A percentile compares a stretch with the other conserved stretches of the same genome.
These are phyloP conservation scores for Cygnus atratus DNA, from an alignment of 2,113 vertebrate genomes.

Conservation along the genomic window DNA sequence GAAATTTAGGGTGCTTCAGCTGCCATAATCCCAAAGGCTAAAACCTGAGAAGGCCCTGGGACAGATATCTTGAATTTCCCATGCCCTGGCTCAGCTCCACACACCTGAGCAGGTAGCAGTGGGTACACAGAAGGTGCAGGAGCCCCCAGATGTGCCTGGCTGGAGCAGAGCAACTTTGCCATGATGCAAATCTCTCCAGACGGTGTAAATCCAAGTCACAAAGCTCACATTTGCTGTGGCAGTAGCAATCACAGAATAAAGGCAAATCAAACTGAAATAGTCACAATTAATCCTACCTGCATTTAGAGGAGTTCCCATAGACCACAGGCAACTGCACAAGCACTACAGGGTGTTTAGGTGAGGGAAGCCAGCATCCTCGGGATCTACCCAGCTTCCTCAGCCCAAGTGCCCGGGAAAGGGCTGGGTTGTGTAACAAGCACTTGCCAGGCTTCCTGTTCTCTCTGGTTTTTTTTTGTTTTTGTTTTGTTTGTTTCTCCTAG, in stretches of 20 bases:
- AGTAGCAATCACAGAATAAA: neutral
- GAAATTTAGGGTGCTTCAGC: neutral
- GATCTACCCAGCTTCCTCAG: neutral
- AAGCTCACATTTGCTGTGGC: neutral
- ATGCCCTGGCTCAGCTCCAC: neutral
- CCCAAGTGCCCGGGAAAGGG: neutral
- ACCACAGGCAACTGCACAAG: neutral
- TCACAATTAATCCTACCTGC: neutral
- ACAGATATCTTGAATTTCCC: neutral
- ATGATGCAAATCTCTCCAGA: neutral
- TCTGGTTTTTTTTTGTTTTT: too few relatives aligned
- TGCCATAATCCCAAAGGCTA: neutral
- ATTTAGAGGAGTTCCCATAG: neutral
- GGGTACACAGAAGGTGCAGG: neutral
- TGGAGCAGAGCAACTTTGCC: neutral
- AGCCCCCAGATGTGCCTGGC: neutral
- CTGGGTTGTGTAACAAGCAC: neutral
- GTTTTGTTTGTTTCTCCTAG: too few relatives aligned
- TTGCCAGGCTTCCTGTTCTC: neutral
- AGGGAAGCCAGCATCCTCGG: neutral
- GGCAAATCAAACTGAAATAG: neutral
- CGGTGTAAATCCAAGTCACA: neutral
- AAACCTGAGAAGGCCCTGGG: neutral
- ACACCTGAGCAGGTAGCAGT: neutral
- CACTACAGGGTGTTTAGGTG: neutral